These are phyloP conservation scores for Pelosia muscerda DNA, from an alignment of 2,888 invertebrate species.

Conservation along the genomic window DNA sequence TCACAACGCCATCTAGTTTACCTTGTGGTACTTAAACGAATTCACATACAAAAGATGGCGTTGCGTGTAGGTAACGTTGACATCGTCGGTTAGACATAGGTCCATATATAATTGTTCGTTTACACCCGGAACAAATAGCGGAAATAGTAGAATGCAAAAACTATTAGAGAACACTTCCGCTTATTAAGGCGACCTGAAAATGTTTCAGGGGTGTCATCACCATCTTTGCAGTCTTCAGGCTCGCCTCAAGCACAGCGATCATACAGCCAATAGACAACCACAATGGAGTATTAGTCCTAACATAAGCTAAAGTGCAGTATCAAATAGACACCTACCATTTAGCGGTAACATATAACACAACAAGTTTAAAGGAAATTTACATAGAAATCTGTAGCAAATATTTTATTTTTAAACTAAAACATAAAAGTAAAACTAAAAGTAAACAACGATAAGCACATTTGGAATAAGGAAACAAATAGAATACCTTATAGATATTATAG, in stretches of 20 bases:
- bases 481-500: constrained; percentile 35
- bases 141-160: constrained; percentile 53
- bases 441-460: constrained; percentile 15
- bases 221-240: constrained; percentile 32
- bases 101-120: too few species aligned
- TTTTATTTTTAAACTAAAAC: not conserved
- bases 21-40: too few species aligned
- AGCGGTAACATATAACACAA: not conserved
- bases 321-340: constrained; percentile 5
- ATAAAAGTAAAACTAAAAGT: too few species aligned
- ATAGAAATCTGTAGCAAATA: not conserved
- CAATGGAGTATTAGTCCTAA: constrained; percentile 44
- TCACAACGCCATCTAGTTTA: too few species aligned
- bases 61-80: too few species aligned
- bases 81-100: too few species aligned
- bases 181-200: constrained; percentile 46
- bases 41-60: too few species aligned
- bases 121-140: constrained; percentile 48
- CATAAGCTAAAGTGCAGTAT: constrained; percentile 34
- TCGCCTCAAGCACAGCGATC: constrained; percentile 34
- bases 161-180: constrained; percentile 47
- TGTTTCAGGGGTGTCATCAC: constrained; percentile 45
- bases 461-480: constrained; percentile 27
- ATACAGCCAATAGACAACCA: constrained; percentile 47
- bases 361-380: not conserved